Base-by-base conservation (phyloP, 2,888 invertebrate species). In the Acleris cristana region DNA sequence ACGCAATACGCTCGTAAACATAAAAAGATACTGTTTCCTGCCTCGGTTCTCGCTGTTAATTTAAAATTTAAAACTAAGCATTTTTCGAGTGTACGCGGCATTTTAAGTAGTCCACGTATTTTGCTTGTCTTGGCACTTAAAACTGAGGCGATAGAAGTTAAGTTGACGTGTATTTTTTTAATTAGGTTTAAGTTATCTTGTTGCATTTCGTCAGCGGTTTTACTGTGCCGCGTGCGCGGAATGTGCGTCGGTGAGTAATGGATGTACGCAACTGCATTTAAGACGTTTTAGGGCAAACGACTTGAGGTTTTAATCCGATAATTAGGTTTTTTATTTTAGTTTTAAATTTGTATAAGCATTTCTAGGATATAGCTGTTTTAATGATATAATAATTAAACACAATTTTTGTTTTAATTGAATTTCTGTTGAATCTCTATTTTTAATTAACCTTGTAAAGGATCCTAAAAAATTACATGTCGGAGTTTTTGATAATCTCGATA, bases 191-290 rank as follows among this genome's bases (percentile, higher is more conserved):
- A 44, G 26, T 52, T 58, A 64, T 53, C 45, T 53, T 54, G 55
- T 55, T 51, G 51, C 55, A 55, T 65, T 65, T 65, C 65, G 65
- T 65, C 64, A 65, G 53, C 52, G 45, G 23, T 44, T 26, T 64
- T 26, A 3, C 16, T 34, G 12, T 16, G 34, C n/a, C 21, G 53
- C 64, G 48, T 48, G 58, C 10, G 34, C 21, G 52, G 58, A 64
- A 64, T 64, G 64, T 53, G 19, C 21, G 53, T 23, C 51, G 48
- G 23, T 58, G 59, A 53, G 64, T 58, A 53, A 54, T 34, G 23
- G 19, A 30, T 53, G 30, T 58, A 23, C 21, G 48, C 58, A 48
- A 53, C 58, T 59, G 53, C 54, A 49, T 54, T 18, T 59, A 49
- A 59, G 34, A 54, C 53, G 59, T 59, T 54, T 59, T 59, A 59